Conservation (phyloP, 2,113 vertebrate genomes). For the Pardalotus punctatus region DNA sequence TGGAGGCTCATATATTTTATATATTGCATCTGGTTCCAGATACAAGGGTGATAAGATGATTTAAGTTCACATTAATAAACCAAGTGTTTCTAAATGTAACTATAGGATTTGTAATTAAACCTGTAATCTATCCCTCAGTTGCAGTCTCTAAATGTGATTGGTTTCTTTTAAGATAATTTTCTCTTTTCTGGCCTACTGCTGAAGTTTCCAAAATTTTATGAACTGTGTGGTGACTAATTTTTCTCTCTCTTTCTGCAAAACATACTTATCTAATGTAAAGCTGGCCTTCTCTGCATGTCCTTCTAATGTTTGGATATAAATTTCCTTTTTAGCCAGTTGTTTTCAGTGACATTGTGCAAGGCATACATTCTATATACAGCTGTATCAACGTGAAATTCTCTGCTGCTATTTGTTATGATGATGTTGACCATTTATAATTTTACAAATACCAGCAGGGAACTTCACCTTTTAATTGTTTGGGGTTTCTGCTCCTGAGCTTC, state of each 20-base stretch:
- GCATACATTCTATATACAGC: background rate
- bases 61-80: background rate
- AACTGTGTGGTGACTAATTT: background rate
- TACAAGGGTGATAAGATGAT: background rate
- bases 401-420: background rate
- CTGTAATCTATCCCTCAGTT: background rate
- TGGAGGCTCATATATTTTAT: background rate
- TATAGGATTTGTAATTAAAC: background rate
- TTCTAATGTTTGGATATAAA: background rate
- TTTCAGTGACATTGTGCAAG: background rate
- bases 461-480: background rate
- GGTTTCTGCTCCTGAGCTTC: background rate
- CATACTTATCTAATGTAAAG: background rate
- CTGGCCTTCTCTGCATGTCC: background rate
- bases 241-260: background rate
- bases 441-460: background rate
- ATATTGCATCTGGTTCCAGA: background rate
- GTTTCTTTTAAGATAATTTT: background rate
- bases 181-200: background rate
- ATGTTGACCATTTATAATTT: background rate
- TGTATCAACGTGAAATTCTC: background rate
- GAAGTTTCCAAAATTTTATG: slow-evolving; percentile 21
- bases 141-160: background rate
- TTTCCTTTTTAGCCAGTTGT: background rate
- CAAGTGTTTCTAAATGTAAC: background rate